Evolutionary conservation across 2,797 vertebrate genomes (phyloP).

Genomic region (Esox lucius): DNA sequence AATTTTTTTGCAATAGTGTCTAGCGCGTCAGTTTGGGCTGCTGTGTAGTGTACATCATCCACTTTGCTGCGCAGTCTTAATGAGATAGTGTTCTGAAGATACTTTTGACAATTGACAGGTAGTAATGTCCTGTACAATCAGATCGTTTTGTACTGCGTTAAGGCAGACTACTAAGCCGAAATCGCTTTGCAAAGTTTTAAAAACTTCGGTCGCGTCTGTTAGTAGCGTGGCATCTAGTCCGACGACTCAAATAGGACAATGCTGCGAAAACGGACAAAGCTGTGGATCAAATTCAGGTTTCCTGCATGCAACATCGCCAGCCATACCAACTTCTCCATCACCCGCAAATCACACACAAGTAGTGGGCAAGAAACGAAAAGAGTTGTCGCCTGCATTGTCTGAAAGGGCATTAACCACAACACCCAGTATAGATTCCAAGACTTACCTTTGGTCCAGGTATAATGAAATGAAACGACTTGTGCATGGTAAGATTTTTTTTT

Average conservation of each 20-base stretch:
- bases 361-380: conserved; percentile 51
- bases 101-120: not conserved
- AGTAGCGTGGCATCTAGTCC: not conserved
- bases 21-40: no score
- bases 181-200: not conserved
- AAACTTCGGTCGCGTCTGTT: not conserved
- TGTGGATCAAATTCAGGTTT: conserved; percentile 1
- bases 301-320: not conserved
- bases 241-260: not conserved
- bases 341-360: conserved; percentile 1
- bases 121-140: conserved; percentile 3
- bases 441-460: conserved; percentile 71
- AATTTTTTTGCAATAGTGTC: no score
- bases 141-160: not conserved
- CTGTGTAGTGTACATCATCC: no score
- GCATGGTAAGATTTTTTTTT: conserved; percentile 66
- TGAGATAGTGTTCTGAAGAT: not conserved
- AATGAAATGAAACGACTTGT: conserved; percentile 71
- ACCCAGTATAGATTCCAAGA: conserved; percentile 51
- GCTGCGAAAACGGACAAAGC: conserved; percentile 1
- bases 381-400: conserved; percentile 43
- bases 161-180: not conserved
- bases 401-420: conserved; percentile 56
- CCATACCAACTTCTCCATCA: not conserved
- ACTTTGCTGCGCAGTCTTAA: not conserved